phyloP scores from a whole-genome alignment of 2,888 invertebrate genomes.

The Pyrocoelia pectoralis region DNA sequence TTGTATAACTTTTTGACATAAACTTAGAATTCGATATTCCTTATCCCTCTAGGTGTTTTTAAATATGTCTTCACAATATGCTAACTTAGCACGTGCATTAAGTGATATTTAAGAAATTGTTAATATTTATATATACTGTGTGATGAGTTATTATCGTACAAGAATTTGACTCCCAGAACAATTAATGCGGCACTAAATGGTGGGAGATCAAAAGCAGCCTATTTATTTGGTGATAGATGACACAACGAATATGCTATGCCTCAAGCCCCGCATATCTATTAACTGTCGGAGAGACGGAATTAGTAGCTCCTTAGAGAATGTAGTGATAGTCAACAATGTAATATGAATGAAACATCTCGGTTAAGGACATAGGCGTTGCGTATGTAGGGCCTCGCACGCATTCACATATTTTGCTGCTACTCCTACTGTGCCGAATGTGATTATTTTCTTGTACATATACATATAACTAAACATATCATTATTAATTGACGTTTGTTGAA shows the following conservation, averaged over 20 bases:
- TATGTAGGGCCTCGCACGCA: constrained; percentile 53
- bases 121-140: constrained; percentile 46
- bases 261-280: constrained; percentile 18
- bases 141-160: constrained; percentile 44
- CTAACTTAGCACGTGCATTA: constrained; percentile 39
- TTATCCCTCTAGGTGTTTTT: constrained; percentile 52
- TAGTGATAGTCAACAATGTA: constrained; percentile 1
- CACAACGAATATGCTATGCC: constrained; percentile 30
- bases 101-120: constrained; percentile 45
- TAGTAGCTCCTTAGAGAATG: background rate
- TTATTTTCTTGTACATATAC: constrained; percentile 46
- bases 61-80: constrained; percentile 41
- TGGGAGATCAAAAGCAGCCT: constrained; percentile 29
- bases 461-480: constrained; percentile 49
- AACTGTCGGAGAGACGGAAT: constrained; percentile 1
- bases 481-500: constrained; percentile 44
- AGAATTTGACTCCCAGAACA: constrained; percentile 51
- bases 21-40: constrained; percentile 39
- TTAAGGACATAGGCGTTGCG: constrained; percentile 35
- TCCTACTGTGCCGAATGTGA: constrained; percentile 48
- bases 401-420: constrained; percentile 21
- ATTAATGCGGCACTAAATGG: constrained; percentile 55
- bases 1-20: constrained; percentile 23
- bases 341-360: constrained; percentile 1
- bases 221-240: constrained; percentile 2